Evolutionary conservation across 2,888 invertebrate species (phyloP).

Genomic region (Erynnis tages): DNA sequence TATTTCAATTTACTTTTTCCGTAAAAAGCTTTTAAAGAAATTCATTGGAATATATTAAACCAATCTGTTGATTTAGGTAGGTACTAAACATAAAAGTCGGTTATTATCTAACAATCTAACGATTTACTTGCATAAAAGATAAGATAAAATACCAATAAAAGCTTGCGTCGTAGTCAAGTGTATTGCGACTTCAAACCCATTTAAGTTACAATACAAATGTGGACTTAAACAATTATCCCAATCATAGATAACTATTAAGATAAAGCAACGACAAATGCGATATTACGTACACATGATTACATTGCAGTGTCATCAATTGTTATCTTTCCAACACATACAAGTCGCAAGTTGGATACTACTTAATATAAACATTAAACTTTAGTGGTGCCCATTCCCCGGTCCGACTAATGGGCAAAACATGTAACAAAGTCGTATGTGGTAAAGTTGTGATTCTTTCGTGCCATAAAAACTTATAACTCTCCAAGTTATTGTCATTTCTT

Average conservation of each 20-base stretch:
- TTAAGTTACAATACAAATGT: conserved; percentile 28
- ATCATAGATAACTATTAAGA: conserved; percentile 32
- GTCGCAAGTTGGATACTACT: conserved; percentile 36
- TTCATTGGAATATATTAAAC: no score
- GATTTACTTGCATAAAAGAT: conserved; percentile 16
- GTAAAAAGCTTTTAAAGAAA: no score
- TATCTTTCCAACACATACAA: conserved; percentile 39
- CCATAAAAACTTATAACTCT: conserved; percentile 44
- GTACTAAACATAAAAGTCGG: not conserved
- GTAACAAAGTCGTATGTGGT: conserved; percentile 56
- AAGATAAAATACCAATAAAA: conserved; percentile 24
- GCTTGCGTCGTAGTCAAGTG: conserved; percentile 26
- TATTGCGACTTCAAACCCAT: conserved; percentile 27
- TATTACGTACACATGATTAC: conserved; percentile 29
- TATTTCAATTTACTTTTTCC: no score
- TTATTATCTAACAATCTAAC: conserved; percentile 7
- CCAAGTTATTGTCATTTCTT: conserved; percentile 53
- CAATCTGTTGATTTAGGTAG: no score
- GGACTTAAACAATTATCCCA: conserved; percentile 29
- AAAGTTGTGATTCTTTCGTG: conserved; percentile 51
- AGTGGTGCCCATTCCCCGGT: conserved; percentile 52
- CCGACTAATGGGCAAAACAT: conserved; percentile 78
- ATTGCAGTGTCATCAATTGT: conserved; percentile 33
- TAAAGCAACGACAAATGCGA: conserved; percentile 27
- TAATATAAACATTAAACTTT: conserved; percentile 75